phyloP scores from a whole-genome alignment of 92 coral and sea anemone species.

The Phenganax subtilis region DNA sequence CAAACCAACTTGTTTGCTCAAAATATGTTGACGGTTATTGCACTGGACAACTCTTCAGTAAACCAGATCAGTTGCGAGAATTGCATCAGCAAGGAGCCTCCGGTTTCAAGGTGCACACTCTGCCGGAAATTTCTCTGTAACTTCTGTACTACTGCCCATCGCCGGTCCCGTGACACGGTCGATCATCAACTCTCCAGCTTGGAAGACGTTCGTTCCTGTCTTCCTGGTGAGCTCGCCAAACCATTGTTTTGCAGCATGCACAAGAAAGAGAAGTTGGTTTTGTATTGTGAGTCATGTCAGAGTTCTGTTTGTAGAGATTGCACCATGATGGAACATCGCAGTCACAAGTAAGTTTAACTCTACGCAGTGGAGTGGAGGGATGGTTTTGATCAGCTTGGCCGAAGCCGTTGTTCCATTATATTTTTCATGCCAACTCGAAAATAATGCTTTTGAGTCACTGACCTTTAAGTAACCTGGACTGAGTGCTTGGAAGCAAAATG shows the following conservation, averaged over 20 bases:
- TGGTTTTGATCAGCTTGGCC: neutral
- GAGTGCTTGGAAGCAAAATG: too few relatives aligned
- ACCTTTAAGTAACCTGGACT: too few relatives aligned
- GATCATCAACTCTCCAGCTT: conserved; percentile 37
- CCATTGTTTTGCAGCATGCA: conserved; percentile 32
- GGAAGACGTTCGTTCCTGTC: conserved; percentile 40
- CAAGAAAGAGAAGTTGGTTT: conserved; percentile 35
- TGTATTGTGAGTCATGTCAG: conserved; percentile 42
- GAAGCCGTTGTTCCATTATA: neutral
- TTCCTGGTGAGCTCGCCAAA: conserved; percentile 41
- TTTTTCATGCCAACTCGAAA: too few relatives aligned
- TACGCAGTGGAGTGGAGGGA: neutral
- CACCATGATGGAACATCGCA: conserved; percentile 41
- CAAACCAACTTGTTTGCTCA: conserved; percentile 39
- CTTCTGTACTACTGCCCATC: conserved; percentile 46
- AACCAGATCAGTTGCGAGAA: conserved; percentile 40
- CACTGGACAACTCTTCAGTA: conserved; percentile 40
- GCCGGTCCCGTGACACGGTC: conserved; percentile 41
- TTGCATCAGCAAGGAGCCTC: conserved; percentile 38
- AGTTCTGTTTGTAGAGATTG: conserved; percentile 39
- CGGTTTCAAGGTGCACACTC: conserved; percentile 31
- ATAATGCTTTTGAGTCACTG: too few relatives aligned
- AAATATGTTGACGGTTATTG: conserved; percentile 40
- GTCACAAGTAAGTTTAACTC: conserved; percentile 33
- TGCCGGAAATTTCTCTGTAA: conserved; percentile 41